Evolutionary conservation across 2,888 invertebrate species (phyloP).

Genomic region (Stenodera caucasica): DNA sequence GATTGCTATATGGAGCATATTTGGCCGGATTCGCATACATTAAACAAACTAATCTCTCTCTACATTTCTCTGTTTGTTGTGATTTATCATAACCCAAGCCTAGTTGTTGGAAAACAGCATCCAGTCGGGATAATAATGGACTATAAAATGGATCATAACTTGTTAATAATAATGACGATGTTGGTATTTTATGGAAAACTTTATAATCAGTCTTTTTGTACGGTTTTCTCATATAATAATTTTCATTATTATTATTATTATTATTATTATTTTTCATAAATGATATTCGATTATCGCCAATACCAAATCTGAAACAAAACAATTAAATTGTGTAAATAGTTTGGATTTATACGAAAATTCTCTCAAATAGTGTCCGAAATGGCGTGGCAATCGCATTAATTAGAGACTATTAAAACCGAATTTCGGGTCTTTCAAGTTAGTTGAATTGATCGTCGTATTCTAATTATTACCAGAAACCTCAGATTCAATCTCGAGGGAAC

Average conservation of each 20-base stretch:
- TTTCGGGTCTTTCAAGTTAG: too few species aligned
- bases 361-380: too few species aligned
- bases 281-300: slow-evolving; percentile 65
- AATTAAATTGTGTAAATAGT: too few species aligned
- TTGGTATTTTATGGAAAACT: slow-evolving; percentile 84
- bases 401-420: too few species aligned
- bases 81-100: slow-evolving; percentile 62
- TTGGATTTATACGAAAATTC: too few species aligned
- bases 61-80: slow-evolving; percentile 67
- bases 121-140: slow-evolving; percentile 79
- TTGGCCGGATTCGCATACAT: slow-evolving; percentile 89
- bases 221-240: slow-evolving; percentile 66
- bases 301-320: slow-evolving; percentile 56
- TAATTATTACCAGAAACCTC: too few species aligned
- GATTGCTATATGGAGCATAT: slow-evolving; percentile 86
- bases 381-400: too few species aligned
- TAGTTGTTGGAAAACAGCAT: slow-evolving; percentile 77
- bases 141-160: slow-evolving; percentile 92
- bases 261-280: slow-evolving; percentile 61
- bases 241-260: slow-evolving; percentile 59
- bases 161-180: slow-evolving; percentile 77
- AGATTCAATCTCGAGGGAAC: too few species aligned
- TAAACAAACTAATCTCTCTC: slow-evolving; percentile 81
- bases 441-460: too few species aligned
- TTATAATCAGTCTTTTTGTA: slow-evolving; percentile 68